phyloP scores from a whole-genome alignment of 1,140 invertebrate species.

The Drosophila bocqueti region DNA sequence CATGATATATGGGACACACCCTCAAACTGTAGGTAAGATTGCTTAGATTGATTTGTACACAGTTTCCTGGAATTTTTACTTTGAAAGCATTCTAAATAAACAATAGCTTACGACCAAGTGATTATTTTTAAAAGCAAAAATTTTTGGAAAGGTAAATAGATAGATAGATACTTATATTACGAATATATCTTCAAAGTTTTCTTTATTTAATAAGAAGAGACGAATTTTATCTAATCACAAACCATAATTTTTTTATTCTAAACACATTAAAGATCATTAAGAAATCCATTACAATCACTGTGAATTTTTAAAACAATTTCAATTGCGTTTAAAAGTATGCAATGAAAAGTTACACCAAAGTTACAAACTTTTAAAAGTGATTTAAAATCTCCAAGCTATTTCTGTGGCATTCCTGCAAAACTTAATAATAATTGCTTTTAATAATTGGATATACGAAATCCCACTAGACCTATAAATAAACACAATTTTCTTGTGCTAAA shows the following conservation, averaged over 20 bases:
- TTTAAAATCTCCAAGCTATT: background rate
- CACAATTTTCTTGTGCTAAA: background rate
- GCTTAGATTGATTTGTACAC: background rate
- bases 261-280: no score
- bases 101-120: background rate
- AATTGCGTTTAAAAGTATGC: background rate
- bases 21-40: background rate
- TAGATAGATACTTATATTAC: background rate
- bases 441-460: no score
- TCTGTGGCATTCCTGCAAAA: background rate
- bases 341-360: background rate
- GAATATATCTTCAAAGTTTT: background rate
- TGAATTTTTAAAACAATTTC: background rate
- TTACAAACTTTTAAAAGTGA: background rate
- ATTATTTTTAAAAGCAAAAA: background rate
- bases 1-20: conserved; percentile 13
- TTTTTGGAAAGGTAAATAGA: background rate
- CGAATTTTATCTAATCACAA: background rate
- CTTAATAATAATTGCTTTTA: no score
- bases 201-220: background rate
- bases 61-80: background rate
- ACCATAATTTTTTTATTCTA: no score
- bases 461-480: background rate
- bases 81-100: background rate
- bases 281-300: no score